A percentile compares a stretch with the other conserved stretches of the same genome.
phyloP scores from a whole-genome alignment of 2,888 invertebrate species.

The Sminthurinus aureus region DNA sequence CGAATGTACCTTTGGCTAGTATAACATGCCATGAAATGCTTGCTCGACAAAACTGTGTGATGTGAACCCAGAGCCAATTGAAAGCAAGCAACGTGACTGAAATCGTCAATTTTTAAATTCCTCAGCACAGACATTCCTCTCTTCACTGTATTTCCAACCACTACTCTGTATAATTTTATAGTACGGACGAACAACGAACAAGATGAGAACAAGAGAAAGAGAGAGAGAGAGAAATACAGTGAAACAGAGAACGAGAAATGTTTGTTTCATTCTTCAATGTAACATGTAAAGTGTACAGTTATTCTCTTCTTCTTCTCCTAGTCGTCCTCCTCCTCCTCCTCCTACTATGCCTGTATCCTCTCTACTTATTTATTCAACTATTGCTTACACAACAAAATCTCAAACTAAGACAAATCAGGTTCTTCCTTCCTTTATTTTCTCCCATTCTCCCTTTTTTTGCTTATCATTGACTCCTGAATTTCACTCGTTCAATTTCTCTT shows the following conservation, averaged over 20 bases:
- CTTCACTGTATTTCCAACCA: not conserved
- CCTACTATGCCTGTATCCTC: not conserved
- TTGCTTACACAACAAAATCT: constrained; percentile 54
- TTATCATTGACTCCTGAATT: constrained; percentile 7
- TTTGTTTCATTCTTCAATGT: too few relatives aligned
- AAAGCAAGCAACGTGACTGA: constrained; percentile 58
- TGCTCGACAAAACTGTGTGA: constrained; percentile 58
- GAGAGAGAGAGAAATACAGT: too few relatives aligned
- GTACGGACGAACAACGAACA: too few relatives aligned
- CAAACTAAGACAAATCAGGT: constrained; percentile 47
- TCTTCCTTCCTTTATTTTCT: constrained; percentile 24
- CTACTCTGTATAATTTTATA: too few relatives aligned
- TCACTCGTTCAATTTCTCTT: not conserved
- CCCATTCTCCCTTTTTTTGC: constrained; percentile 19
- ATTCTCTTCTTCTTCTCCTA: too few relatives aligned
- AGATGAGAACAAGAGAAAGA: too few relatives aligned
- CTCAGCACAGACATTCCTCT: constrained; percentile 1
- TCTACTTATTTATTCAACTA: constrained; percentile 28
- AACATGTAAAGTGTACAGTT: too few relatives aligned
- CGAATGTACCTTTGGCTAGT: constrained; percentile 33
- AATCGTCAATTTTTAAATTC: constrained; percentile 51
- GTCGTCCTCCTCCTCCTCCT: constrained; percentile 1
- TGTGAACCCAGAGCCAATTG: constrained; percentile 59
- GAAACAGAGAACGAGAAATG: too few relatives aligned
- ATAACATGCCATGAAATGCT: constrained; percentile 45